Base-by-base conservation (phyloP, 2,797 vertebrate genomes). In the Thamnophis elegans region DNA sequence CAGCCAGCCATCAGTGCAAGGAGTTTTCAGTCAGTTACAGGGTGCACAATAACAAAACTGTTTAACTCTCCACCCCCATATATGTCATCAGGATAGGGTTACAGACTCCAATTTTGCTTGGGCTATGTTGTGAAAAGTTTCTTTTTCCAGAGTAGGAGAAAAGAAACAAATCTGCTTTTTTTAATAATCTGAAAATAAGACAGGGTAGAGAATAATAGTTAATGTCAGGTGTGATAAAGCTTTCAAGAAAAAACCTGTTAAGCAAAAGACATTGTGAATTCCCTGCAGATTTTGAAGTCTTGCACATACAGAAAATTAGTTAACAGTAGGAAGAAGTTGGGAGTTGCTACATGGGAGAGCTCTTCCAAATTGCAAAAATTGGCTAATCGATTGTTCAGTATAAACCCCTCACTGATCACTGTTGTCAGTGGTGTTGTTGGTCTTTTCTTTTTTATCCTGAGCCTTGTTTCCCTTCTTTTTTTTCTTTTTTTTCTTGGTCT, bases 401-500 rank as follows among this genome's bases (percentile, higher is more conserved):
- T 94, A 96, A 95, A 95, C 96, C 97, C 97, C 98, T 98, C 98
- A 99, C 97, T 99, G 98, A 97, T 99, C 99, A 96, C 98, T 98
- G 97, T 98, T 98, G 90, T 99, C 99, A 92, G 97, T 97, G 90
- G 98, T 96, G 98, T 99, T 99, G 97, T 99, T 99, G 92, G 98
- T 99, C 97, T 99, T 99, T 96, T 99, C 99, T 97, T 99, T 99
- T 98, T 99, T 99, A 95, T 99, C 99, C 97, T 98, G 98, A 96
- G 97, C 97, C 98, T 99, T 99, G 98, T 98, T 98, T 89, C 99
- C 99, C 97, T 99, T 99, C 98, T 99, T 99, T 98, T 99, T 99
- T 98, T 99, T 99, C 97, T 99, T 99, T 97, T 99, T 99, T 98
- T 99, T 99, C 98, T 99, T 99, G 96, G 98, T 99, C 96, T 99